These are phyloP conservation scores for Balaeniceps rex DNA, from an alignment of 2,113 vertebrate species.

Conservation along the genomic window DNA sequence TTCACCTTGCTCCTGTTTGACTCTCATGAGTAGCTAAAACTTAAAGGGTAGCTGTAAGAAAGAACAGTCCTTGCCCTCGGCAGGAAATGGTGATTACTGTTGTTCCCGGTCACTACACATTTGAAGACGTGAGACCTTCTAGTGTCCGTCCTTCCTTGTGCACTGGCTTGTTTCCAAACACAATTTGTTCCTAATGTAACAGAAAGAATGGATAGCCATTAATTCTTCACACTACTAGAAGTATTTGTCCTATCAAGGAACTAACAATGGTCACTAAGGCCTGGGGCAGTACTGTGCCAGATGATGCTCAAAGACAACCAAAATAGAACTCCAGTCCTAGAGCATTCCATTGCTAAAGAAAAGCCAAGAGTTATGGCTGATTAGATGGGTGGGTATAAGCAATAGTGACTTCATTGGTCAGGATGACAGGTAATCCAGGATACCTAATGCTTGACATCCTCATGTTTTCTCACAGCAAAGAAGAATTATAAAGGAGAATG, in stretches of 20 bases:
- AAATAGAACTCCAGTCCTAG: background rate
- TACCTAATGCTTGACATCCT: background rate
- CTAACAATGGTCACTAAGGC: background rate
- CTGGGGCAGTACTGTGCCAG: background rate
- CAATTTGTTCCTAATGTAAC: background rate
- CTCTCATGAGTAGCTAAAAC: background rate
- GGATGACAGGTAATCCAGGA: background rate
- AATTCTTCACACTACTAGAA: background rate
- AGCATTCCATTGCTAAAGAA: background rate
- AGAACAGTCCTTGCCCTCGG: background rate
- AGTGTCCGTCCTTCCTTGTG: background rate
- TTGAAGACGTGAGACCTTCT: background rate
- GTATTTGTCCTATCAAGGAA: background rate
- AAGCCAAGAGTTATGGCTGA: background rate
- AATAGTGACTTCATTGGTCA: background rate
- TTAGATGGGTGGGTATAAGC: fast-evolving
- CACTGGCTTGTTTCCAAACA: background rate
- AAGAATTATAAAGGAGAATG: background rate
- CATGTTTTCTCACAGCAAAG: background rate
- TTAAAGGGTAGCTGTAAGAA: background rate
- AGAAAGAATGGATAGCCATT: background rate
- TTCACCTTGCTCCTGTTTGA: background rate
- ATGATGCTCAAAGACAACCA: background rate
- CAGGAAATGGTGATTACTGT: background rate
- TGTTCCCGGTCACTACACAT: background rate